Evolutionary conservation across 2,888 invertebrate genomes (phyloP), one percentile per base, ranked within the genome.

Genomic region (Esperia sulphurella): DNA sequence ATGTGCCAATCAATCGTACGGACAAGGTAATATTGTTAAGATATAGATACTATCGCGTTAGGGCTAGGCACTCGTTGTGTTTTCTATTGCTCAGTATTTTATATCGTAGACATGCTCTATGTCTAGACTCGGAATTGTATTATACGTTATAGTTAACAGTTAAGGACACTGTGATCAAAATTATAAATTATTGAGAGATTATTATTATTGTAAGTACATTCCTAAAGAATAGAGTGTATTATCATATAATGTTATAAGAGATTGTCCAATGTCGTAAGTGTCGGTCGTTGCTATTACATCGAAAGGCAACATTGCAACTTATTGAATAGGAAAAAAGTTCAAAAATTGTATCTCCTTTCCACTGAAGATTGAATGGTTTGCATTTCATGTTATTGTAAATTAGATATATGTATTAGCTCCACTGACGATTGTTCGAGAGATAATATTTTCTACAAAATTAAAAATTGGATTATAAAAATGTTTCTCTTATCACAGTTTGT

Each of bases 141-240:
- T 77, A 83, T 83, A 85, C 78, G 86, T 88, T 87, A 83, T 81
- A 75, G 73, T 86, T 87, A 84, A 88, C 85, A 87, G 85, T 87
- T 83, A 88, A 87, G 84, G 72, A 81, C 79, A 86, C 88, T 89
- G 89, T 89, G 88, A 89, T 89, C 85, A 83, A 88, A 88, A 88
- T 89, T 89, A 88, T 88, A 85, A 87, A 89, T 84, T 88, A 88
- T 86, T 87, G 85, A 89, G 86, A 89, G 87, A 88, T 88, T 89
- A 86, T 87, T 81, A 84, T 70, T 78, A 85, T 77, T 83, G 75
- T 88, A 88, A 84, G 82, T 83, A 89, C 87, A 89, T 87, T 88
- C 88, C 88, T 87, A 85, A 82, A 71, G 63, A 76, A 79, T 82
- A 85, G 78, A 83, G 80, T 75, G 80, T 83, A 81, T 80, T 79